A percentile compares a stretch with the other conserved stretches of the same genome.
phyloP scores from a whole-genome alignment of 1,140 invertebrate genomes.

The Drosophila bocki region DNA sequence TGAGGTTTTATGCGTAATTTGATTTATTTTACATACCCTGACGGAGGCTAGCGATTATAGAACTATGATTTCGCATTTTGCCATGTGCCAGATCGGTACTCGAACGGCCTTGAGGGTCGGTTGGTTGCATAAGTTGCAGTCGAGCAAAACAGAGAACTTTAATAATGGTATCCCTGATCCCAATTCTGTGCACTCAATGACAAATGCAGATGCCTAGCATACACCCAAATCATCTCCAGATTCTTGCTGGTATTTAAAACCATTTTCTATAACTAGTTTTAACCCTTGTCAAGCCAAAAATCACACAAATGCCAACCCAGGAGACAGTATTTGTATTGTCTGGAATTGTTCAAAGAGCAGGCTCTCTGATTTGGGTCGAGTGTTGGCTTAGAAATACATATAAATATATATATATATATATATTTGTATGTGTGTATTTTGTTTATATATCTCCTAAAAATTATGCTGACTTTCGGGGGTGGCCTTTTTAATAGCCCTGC shows the following conservation, averaged over 20 bases:
- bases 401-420: background rate
- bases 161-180: background rate
- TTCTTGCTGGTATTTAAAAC: background rate
- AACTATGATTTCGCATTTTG: constrained; percentile 51
- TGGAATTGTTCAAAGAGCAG: constrained; percentile 13
- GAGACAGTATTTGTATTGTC: background rate
- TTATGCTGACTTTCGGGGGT: constrained; percentile 2
- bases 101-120: constrained; percentile 16
- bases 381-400: constrained; percentile 1
- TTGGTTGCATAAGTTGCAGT: constrained; percentile 30
- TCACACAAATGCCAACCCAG: constrained; percentile 31
- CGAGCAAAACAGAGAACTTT: background rate
- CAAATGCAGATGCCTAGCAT: constrained; percentile 6
- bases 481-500: constrained; percentile 33
- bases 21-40: constrained; percentile 52
- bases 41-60: constrained; percentile 37
- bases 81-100: constrained; percentile 27
- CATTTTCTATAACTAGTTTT: background rate
- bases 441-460: background rate
- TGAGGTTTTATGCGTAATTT: constrained; percentile 68
- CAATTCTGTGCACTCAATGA: constrained; percentile 5
- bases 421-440: background rate
- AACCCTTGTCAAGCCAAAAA: constrained; percentile 22
- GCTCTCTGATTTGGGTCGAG: constrained; percentile 66
- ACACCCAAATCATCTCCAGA: background rate